phyloP scores from a whole-genome alignment of 1,140 invertebrate species.

The Piezodorus guildinii region DNA sequence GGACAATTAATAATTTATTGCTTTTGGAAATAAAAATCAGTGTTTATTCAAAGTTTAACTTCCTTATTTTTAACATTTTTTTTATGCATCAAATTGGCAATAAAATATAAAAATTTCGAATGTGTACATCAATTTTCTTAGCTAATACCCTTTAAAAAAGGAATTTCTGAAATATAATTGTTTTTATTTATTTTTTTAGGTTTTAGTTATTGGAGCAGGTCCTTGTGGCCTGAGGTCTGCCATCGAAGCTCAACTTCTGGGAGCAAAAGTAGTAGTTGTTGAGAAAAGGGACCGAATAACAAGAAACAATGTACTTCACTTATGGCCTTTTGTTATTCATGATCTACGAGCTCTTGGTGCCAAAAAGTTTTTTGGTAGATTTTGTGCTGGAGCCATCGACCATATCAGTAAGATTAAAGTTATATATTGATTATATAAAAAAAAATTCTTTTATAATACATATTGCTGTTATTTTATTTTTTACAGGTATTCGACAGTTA shows the following conservation, averaged over 20 bases:
- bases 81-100: no score
- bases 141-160: no score
- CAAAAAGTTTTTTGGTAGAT: constrained; percentile 98
- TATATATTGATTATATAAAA: no score
- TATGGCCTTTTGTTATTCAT: constrained; percentile 98
- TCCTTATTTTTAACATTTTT: no score
- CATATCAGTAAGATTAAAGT: constrained; percentile 72
- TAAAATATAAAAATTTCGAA: no score
- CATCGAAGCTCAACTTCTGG: constrained; percentile 91
- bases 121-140: no score
- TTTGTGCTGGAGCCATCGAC: constrained; percentile 96
- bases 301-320: constrained; percentile 93
- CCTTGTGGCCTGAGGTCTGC: constrained; percentile 90
- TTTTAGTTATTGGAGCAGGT: constrained; percentile 87
- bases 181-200: constrained; percentile 33
- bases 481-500: constrained; percentile 71
- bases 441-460: background rate
- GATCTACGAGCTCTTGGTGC: constrained; percentile 88
- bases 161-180: no score
- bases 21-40: no score
- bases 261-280: constrained; percentile 86
- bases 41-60: no score
- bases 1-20: no score
- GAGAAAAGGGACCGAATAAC: constrained; percentile 89
- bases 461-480: constrained; percentile 21